These are phyloP conservation scores for Rostratula benghalensis DNA, from an alignment of 2,113 vertebrate species.

Conservation along the genomic window DNA sequence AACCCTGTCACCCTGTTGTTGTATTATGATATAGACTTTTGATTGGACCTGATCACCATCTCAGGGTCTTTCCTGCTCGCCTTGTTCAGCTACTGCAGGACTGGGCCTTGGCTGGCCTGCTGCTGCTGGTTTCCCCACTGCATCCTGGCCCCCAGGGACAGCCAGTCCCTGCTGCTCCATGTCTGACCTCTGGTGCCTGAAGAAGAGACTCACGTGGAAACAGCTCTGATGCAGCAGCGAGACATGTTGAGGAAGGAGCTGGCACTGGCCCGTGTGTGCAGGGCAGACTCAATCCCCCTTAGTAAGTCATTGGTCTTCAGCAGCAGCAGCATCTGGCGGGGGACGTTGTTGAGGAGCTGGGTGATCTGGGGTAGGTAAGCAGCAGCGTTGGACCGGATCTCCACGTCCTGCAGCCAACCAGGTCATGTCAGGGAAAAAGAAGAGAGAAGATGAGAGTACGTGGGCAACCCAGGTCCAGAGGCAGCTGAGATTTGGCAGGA, in stretches of 20 bases:
- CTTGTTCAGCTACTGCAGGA: neutral
- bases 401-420: constrained; percentile 77
- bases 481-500: neutral
- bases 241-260: constrained; percentile 98
- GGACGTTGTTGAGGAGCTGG: constrained; percentile 88
- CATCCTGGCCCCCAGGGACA: neutral
- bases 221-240: constrained; percentile 88
- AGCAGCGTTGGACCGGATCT: constrained; percentile 88
- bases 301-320: constrained; percentile 97
- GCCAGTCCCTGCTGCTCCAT: neutral
- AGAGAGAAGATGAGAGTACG: constrained; percentile 8
- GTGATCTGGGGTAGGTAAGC: constrained; percentile 94
- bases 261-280: constrained; percentile 87
- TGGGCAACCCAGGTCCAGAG: neutral
- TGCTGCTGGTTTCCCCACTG: neutral
- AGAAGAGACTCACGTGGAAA: constrained; percentile 80
- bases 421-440: neutral
- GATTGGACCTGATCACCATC: neutral
- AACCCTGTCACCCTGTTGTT: neutral
- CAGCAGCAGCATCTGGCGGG: constrained; percentile 94
- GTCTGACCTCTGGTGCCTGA: neutral
- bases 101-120: neutral
- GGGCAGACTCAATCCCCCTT: constrained; percentile 88
- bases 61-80: neutral
- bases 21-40: neutral